phyloP scores from a whole-genome alignment of 2,888 invertebrate genomes.

The Opisthograptis luteolata region DNA sequence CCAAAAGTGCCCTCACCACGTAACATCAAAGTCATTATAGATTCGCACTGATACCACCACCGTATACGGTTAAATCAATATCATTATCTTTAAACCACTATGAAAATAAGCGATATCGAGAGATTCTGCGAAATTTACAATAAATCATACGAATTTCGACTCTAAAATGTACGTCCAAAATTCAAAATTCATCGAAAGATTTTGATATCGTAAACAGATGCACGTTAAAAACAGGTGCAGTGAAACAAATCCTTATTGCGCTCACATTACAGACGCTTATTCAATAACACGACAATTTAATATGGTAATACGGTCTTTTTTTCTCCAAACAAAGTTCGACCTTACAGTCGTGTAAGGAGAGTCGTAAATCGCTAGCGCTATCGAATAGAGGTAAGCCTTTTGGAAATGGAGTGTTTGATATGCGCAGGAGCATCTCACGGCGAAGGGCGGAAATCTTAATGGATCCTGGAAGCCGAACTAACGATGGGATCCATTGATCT shows the following conservation, averaged over 20 bases:
- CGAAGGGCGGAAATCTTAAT: conserved; percentile 82
- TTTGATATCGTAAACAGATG: conserved; percentile 23
- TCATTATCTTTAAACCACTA: conserved; percentile 81
- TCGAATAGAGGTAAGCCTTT: conserved; percentile 42
- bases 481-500: conserved; percentile 80
- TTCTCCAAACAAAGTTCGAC: not conserved
- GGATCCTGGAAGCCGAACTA: conserved; percentile 80
- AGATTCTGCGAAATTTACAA: conserved; percentile 59
- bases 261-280: conserved; percentile 32
- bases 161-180: conserved; percentile 24
- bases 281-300: conserved; percentile 21
- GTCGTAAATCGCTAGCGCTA: conserved; percentile 37
- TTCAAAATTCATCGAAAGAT: conserved; percentile 2
- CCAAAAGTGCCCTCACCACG: conserved; percentile 22
- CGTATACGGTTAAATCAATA: conserved; percentile 76
- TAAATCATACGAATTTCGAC: conserved; percentile 31
- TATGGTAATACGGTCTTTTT: conserved; percentile 9
- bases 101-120: conserved; percentile 75
- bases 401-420: conserved; percentile 35
- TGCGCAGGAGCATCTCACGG: conserved; percentile 49
- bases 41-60: conserved; percentile 61
- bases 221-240: conserved; percentile 20
- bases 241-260: conserved; percentile 35
- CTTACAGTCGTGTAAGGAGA: conserved; percentile 5
- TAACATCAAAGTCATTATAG: conserved; percentile 54